Evolutionary conservation across 2,888 invertebrate species (phyloP).

Genomic region (Tenthredo scrophulariae): DNA sequence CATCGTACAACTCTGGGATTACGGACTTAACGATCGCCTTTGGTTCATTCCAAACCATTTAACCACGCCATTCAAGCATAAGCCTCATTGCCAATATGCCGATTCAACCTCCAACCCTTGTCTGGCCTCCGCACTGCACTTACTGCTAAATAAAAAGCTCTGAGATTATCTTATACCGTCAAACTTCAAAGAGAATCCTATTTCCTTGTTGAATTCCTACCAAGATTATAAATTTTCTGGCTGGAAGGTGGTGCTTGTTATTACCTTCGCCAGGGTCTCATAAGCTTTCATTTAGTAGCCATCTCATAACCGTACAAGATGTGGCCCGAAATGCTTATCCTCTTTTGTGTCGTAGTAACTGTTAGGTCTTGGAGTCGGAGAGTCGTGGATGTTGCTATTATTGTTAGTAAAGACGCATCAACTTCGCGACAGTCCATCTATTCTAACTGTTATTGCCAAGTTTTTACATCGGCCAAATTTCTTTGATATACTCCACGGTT

Average conservation of each 20-base stretch:
- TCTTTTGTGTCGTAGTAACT: not conserved
- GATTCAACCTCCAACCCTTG: not conserved
- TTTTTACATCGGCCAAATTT: too few species aligned
- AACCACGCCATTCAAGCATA: conserved; percentile 10
- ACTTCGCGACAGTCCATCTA: too few species aligned
- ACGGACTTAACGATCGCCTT: not conserved
- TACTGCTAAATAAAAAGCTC: not conserved
- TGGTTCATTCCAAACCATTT: conserved; percentile 1
- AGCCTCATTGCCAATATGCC: not conserved
- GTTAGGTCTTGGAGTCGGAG: not conserved
- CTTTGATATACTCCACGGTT: too few species aligned
- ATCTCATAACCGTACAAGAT: not conserved
- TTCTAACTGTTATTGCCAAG: too few species aligned
- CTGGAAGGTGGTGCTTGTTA: not conserved
- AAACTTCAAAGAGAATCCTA: not conserved
- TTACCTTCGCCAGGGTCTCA: not conserved
- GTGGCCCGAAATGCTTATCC: not conserved
- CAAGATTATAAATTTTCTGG: too few species aligned
- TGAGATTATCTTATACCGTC: not conserved
- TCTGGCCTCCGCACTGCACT: not conserved
- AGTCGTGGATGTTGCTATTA: not conserved
- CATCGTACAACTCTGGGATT: not conserved
- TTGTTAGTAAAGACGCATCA: too few species aligned
- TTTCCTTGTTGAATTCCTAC: too few species aligned
- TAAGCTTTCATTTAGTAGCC: not conserved